Evolutionary conservation across 2,797 vertebrate species (phyloP), one percentile per base, ranked within the genome.

Genomic region (Acridotheres tristis): DNA sequence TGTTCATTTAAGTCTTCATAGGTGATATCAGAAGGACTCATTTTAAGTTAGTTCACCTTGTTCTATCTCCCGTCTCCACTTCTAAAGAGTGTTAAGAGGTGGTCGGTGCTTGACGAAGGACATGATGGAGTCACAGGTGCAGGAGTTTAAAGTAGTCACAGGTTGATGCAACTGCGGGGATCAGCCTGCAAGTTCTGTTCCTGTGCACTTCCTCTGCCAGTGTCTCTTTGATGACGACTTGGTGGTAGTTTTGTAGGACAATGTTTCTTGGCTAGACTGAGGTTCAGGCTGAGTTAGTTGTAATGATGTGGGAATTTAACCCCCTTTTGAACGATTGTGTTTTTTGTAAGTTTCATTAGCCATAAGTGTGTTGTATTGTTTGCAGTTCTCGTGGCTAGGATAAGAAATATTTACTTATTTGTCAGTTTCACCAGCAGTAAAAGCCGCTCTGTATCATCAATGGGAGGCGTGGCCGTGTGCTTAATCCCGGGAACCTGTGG

Each of bases 11-110:
- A 14, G 10, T 17, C 5, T 43, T 43, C 2, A 5, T 43, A 17
- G 75, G 5, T 15, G 25, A 21, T 74, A 29, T 0, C 0, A 0
- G 14, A 57, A 78, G 13, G 27, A 19, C 6, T 48, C 1, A 3
- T 14, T 74, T 67, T 5, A 26, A 63, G 14, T 66, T 20, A 43
- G 12, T 10, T 82, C 29, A 32, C 23, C 19, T 63, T 18, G 4
- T 21, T 77, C 18, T 43, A 0, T 25, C 9, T 57, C 5, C 1
- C 9, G 1, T 3, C n/a, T 36, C 8, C 7, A 7, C 38, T 30
- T 23, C 7, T 6, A 1, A 20, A 22, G 18, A 19, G 14, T 4
- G 4, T 18, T 13, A 8, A 9, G 75, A 34, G 30, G 11, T 27
- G 30, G 7, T 40, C 7, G n/a, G 32, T 66, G 75, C 51, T 65